Evolutionary conservation across 2,797 vertebrate genomes (phyloP).

Genomic region (Enteromius argenteus): DNA sequence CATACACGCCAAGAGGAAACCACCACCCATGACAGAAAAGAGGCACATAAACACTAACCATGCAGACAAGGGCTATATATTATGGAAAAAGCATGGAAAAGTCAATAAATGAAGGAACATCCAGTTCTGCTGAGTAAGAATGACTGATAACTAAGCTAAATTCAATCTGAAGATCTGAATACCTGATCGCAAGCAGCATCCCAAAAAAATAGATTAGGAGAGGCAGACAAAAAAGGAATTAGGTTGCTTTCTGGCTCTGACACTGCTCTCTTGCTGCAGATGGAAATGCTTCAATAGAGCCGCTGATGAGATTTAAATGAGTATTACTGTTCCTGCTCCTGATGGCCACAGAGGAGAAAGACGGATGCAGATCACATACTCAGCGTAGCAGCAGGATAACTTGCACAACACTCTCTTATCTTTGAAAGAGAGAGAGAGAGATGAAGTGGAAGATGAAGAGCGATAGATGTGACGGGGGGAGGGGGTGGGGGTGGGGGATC

Average conservation of each 20-base stretch:
- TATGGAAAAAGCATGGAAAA: background rate
- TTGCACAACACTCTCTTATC: conserved; percentile 49
- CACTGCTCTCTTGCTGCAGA: conserved; percentile 39
- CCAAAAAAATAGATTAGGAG: conserved; percentile 1
- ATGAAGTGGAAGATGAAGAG: conserved; percentile 29
- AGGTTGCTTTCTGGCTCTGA: conserved; percentile 50
- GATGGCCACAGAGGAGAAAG: conserved; percentile 38
- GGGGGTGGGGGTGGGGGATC: conserved; percentile 11
- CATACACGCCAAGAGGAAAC: background rate
- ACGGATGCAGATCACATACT: conserved; percentile 52
- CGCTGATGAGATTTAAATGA: conserved; percentile 64
- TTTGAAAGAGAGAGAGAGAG: background rate
- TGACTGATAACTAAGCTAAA: conserved; percentile 3
- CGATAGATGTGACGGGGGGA: conserved; percentile 31
- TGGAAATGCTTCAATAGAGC: conserved; percentile 56
- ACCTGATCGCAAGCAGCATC: conserved; percentile 20
- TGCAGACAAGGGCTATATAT: background rate
- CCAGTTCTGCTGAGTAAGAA: background rate
- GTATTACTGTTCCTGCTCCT: conserved; percentile 50
- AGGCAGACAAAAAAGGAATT: conserved; percentile 44
- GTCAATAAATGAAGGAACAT: conserved; percentile 15
- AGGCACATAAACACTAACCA: background rate
- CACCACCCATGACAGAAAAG: conserved; percentile 3
- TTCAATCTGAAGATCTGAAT: conserved; percentile 33
- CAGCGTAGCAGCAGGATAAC: conserved; percentile 30